phyloP scores from a whole-genome alignment of 2,797 vertebrate species.

The Capromys pilorides region DNA sequence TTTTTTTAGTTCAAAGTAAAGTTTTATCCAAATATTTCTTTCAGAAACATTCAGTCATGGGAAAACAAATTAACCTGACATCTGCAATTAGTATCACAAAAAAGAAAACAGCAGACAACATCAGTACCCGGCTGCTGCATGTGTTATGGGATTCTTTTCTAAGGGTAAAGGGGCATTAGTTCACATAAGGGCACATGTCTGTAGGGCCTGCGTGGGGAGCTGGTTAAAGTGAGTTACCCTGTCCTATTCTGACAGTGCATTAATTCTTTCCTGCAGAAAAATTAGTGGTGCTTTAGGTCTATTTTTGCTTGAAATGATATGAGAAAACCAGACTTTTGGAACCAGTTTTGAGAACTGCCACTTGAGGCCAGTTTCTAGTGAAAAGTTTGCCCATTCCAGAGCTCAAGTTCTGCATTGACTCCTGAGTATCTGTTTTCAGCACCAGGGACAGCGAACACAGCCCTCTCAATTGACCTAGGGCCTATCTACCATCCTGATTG shows the following conservation, averaged over 20 bases:
- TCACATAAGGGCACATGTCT: not conserved
- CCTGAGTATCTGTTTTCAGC: slow-evolving; percentile 75
- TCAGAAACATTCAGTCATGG: not conserved
- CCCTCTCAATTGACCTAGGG: not conserved
- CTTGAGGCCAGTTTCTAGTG: not conserved
- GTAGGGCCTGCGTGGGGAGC: not conserved
- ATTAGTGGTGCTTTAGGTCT: not conserved
- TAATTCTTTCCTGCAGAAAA: not conserved
- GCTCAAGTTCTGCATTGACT: not conserved
- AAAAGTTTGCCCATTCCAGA: not conserved
- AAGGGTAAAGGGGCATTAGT: not conserved
- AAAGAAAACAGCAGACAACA: accelerated
- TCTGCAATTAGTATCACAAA: not conserved
- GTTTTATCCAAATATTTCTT: not conserved
- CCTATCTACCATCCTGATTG: not conserved
- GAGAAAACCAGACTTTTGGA: not conserved
- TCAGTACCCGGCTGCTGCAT: accelerated
- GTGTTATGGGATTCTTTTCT: not conserved
- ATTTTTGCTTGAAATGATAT: slow-evolving; percentile 1
- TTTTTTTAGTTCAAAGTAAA: not conserved
- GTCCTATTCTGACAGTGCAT: not conserved
- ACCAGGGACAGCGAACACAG: slow-evolving; percentile 83
- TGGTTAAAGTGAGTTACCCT: not conserved
- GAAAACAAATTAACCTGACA: not conserved
- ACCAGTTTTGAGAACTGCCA: not conserved